phyloP scores from a whole-genome alignment of 2,113 vertebrate genomes.

The Motacilla alba region DNA sequence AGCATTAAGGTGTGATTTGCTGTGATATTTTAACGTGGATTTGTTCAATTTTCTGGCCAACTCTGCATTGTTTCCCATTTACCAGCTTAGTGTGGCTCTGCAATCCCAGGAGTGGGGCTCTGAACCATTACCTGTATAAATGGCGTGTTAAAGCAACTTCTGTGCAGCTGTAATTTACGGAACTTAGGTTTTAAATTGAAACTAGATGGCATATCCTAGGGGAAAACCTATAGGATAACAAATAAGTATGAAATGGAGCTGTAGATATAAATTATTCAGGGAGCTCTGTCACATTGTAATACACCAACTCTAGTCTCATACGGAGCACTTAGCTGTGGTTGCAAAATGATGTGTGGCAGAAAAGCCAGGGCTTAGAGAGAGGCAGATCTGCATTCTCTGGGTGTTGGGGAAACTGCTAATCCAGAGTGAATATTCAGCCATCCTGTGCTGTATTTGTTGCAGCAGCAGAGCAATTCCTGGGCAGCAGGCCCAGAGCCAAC shows the following conservation, averaged over 20 bases:
- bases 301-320: not conserved
- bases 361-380: not conserved
- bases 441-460: not conserved
- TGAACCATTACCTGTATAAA: conserved; percentile 15
- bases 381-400: not conserved
- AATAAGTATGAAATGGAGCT: conserved; percentile 6
- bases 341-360: not conserved
- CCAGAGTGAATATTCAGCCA: not conserved
- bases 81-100: not conserved
- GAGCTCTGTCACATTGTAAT: not conserved
- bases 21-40: not conserved
- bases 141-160: conserved; percentile 15
- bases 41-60: not conserved
- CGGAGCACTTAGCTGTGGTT: not conserved
- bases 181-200: conserved; percentile 42
- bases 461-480: not conserved
- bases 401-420: not conserved
- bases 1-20: not conserved
- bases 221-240: conserved; percentile 43
- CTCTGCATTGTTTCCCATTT: not conserved
- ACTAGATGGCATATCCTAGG: conserved; percentile 21
- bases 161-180: conserved; percentile 2
- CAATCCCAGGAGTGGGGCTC: conserved; percentile 12
- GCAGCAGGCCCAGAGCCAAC: not conserved
- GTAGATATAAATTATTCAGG: conserved; percentile 39